Evolutionary conservation across 2,888 invertebrate genomes (phyloP), one percentile per base, ranked within the genome.

Genomic region (Pterostichus niger): DNA sequence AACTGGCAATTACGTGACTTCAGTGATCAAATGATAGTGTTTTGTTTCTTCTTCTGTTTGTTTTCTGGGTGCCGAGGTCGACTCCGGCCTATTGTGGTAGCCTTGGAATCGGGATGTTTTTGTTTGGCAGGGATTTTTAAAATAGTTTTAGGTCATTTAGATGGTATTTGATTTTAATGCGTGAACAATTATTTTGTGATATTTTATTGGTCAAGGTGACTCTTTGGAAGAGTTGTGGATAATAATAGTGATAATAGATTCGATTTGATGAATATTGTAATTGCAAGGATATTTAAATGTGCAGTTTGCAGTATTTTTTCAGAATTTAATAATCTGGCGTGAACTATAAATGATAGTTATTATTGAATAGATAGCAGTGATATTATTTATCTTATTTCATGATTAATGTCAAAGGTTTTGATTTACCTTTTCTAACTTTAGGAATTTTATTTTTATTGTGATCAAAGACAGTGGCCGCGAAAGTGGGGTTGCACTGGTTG

Each of bases 1-100:
- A 49, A 75, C 10, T 33, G 15, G n/a, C 75, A 75, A 75, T 24
- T 75, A 75, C 35, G 35, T 64, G 64, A 64, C 64, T 64, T 64
- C 64, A 64, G 64, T 33, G 64, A 64, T 64, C 33, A 64, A 64
- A 64, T 64, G 64, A 64, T 64, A 64, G 64, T 64, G 24, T 33
- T 64, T 64, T 35, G 49, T 49, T 49, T 49, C 49, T 49, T 49
- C 49, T 49, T 49, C 35, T 64, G 64, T 64, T 64, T 64, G 64
- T 64, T 64, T 64, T 31, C 13, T 35, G 35, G 13, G 10, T 64
- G 64, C 31, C 64, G 64, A 64, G 64, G 64, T 64, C 64, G 64
- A 24, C n/a, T n/a, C 64, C 24, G 35, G 59, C n/a, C 64, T n/a
- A 49, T 49, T 4, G 64, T n/a, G 64, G 31, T 64, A 35, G 35